phyloP scores from a whole-genome alignment of 2,797 vertebrate species.

The Lycodopsis pacificus region DNA sequence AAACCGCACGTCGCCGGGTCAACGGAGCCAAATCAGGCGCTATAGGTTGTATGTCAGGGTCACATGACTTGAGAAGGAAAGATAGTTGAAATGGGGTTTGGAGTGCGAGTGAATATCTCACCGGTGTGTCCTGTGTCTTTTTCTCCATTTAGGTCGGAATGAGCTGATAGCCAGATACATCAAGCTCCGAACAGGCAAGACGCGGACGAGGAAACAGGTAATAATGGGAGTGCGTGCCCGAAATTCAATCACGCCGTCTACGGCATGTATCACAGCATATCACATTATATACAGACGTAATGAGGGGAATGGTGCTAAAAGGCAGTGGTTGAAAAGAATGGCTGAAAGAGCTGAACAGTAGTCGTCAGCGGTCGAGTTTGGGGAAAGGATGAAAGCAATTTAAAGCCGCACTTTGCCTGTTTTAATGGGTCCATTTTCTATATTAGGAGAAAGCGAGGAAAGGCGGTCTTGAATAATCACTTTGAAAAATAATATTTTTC shows the following conservation, averaged over 20 bases:
- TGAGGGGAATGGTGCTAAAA: neutral
- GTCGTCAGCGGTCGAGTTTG: neutral
- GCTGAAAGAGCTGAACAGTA: neutral
- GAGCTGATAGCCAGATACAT: slow-evolving; percentile 99
- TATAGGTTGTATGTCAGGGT: slow-evolving; percentile 64
- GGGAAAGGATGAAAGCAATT: neutral
- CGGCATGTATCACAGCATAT: slow-evolving; percentile 23
- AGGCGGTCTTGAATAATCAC: neutral
- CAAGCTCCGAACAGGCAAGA: slow-evolving; percentile 98
- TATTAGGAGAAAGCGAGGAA: neutral
- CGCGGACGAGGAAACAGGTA: slow-evolving; percentile 98
- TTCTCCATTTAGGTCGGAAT: slow-evolving; percentile 90
- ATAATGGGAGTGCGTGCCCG: slow-evolving; percentile 27
- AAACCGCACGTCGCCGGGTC: slow-evolving; percentile 71
- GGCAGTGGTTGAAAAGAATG: neutral
- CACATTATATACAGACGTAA: slow-evolving; percentile 23
- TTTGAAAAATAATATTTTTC: neutral
- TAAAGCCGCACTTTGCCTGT: neutral
- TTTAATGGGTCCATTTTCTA: neutral
- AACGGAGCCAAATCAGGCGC: slow-evolving; percentile 66
- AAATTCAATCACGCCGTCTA: slow-evolving; percentile 25
- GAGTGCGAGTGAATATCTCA: slow-evolving; percentile 39
- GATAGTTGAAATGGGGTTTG: neutral
- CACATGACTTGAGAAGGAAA: slow-evolving; percentile 51
- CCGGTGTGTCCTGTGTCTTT: slow-evolving; percentile 42